Conservation (phyloP, 2,113 vertebrate genomes). For the Himantopus leucocephalus region DNA sequence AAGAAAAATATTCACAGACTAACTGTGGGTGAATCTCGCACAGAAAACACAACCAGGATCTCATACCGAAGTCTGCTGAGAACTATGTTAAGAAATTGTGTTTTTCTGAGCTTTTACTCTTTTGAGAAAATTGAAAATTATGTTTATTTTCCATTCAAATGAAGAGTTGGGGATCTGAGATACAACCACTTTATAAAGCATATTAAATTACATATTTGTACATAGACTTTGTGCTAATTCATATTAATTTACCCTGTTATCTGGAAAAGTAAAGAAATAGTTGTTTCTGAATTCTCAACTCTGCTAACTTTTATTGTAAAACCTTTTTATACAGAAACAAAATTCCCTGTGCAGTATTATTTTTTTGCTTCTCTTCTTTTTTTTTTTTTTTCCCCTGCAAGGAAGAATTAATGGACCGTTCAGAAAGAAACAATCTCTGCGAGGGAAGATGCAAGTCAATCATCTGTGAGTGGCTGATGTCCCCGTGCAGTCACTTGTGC, state of each 20-base stretch:
- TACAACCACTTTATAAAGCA: background rate
- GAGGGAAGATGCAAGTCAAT: background rate
- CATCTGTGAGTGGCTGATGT: background rate
- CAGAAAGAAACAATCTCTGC: background rate
- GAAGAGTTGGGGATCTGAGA: background rate
- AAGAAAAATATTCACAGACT: background rate
- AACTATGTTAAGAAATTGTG: background rate
- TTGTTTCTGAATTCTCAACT: background rate
- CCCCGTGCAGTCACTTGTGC: background rate
- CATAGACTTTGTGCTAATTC: background rate
- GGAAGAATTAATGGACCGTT: slow-evolving; percentile 4
- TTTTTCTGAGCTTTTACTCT: background rate
- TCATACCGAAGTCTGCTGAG: background rate
- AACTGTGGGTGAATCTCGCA: background rate
- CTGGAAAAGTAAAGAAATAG: background rate
- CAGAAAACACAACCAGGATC: background rate
- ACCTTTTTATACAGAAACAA: background rate
- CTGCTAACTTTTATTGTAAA: background rate
- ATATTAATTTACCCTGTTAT: background rate
- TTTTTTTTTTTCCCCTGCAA: background rate
- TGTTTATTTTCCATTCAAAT: background rate
- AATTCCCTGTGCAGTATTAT: background rate
- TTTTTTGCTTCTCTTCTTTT: no score
- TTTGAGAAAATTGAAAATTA: background rate
- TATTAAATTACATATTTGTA: background rate